Evolutionary conservation across 2,113 vertebrate species (phyloP), one percentile per base, ranked within the genome.

Genomic region (Mirounga angustirostris): DNA sequence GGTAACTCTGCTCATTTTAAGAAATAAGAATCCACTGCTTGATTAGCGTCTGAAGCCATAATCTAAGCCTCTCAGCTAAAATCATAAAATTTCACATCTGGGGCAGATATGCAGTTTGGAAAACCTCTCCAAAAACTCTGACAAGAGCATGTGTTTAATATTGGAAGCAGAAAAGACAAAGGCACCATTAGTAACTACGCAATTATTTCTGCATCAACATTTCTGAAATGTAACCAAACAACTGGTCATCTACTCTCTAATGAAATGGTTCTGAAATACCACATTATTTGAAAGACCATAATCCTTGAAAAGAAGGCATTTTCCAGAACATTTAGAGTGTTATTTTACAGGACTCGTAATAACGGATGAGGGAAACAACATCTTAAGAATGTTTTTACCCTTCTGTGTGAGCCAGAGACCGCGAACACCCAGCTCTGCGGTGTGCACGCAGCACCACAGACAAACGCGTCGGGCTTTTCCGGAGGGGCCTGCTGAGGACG

Each of bases 161-260:
- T 58, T 36, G 50, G 88, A 83, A 92, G 40, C 36, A 88, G 33
- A 22, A 76, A 91, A 87, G 69, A 88, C 14, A 91, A 4, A 78
- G 43, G 43, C 52, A 56, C 3, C 22, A 13, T 79, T 61, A 69
- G 22, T 91, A 54, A 78, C 21, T 69, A 54, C 14, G 33, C 13
- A 61, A 67, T 81, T 74, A 36, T 87, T 81, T 94, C 63, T 82
- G 36, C 50, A 30, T 28, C 74, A 58, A 78, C 30, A 56, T 94
- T 80, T 89, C 59, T 86, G 65, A 95, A 86, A 91, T 43, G 43
- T n/a, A 96, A 73, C 56, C 22, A 83, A 88, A 88, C 16, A 65
- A 73, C 2, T 74, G 61, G 80, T 93, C 4, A 40, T 30, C 86
- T 74, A 30, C 26, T 61, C 11, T 89, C 54, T 33, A 50, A 85